Percentiles rank a stretch among this genome's conserved stretches.
These are phyloP conservation scores for Hassar affinis DNA, from an alignment of 2,113 vertebrate genomes.

Conservation along the genomic window DNA sequence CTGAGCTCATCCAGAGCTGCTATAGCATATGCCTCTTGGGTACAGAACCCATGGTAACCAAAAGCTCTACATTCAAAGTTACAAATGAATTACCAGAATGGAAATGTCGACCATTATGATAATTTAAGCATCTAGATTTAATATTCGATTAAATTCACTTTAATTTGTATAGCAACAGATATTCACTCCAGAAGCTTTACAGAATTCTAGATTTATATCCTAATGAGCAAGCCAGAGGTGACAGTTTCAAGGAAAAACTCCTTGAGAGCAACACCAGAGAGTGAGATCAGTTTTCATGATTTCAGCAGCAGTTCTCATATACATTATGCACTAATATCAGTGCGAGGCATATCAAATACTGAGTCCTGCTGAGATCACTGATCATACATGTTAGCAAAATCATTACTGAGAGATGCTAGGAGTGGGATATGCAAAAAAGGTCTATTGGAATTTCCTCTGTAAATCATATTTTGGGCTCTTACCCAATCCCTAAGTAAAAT, in stretches of 20 bases:
- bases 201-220: background rate
- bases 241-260: background rate
- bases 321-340: background rate
- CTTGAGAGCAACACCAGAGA: background rate
- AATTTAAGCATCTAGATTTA: background rate
- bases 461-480: background rate
- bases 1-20: conserved; percentile 20
- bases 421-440: background rate
- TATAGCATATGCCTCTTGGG: conserved; percentile 10
- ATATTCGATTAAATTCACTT: background rate
- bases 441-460: no score
- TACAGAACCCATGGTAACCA: conserved; percentile 12
- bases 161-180: background rate
- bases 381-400: conserved; percentile 23
- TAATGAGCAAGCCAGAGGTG: background rate
- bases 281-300: background rate
- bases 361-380: background rate
- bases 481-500: background rate
- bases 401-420: background rate
- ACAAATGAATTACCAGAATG: background rate
- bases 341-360: background rate
- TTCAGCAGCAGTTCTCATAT: background rate
- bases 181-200: background rate
- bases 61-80: conserved; percentile 1
- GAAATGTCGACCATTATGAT: background rate